Conservation (phyloP, 2,113 vertebrate genomes). For the Gavialis gangeticus region DNA sequence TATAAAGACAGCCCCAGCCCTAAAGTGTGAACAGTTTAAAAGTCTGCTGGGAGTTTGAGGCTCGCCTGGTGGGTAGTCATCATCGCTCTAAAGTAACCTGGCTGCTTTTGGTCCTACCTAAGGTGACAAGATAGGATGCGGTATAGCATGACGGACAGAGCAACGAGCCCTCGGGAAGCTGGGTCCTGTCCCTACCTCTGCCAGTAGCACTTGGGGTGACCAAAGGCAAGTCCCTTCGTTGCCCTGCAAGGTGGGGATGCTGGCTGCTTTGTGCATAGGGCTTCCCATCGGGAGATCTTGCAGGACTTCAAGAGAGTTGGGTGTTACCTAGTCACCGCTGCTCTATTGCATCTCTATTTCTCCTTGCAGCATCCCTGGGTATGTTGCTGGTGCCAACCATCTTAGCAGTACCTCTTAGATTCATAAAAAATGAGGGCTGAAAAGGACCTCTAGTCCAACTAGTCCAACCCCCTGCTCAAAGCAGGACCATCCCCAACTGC, state of each 20-base stretch:
- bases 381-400: not conserved
- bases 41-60: not conserved
- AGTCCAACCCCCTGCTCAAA: too few relatives aligned
- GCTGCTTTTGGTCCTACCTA: not conserved
- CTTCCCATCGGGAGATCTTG: too few relatives aligned
- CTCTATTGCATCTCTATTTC: not conserved
- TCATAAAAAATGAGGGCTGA: too few relatives aligned
- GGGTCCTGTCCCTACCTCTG: not conserved
- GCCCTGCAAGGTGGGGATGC: not conserved
- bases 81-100: not conserved
- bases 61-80: not conserved
- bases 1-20: too few relatives aligned
- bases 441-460: too few relatives aligned
- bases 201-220: not conserved
- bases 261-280: not conserved
- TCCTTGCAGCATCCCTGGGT: not conserved
- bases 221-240: not conserved
- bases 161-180: not conserved
- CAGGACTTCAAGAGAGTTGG: too few relatives aligned
- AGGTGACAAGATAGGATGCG: not conserved
- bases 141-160: not conserved
- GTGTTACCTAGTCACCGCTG: not conserved
- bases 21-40: not conserved
- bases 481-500: too few relatives aligned
- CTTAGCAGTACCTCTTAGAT: not conserved